Evolutionary conservation across 2,797 vertebrate species (phyloP).

Genomic region (Botia kubotai): DNA sequence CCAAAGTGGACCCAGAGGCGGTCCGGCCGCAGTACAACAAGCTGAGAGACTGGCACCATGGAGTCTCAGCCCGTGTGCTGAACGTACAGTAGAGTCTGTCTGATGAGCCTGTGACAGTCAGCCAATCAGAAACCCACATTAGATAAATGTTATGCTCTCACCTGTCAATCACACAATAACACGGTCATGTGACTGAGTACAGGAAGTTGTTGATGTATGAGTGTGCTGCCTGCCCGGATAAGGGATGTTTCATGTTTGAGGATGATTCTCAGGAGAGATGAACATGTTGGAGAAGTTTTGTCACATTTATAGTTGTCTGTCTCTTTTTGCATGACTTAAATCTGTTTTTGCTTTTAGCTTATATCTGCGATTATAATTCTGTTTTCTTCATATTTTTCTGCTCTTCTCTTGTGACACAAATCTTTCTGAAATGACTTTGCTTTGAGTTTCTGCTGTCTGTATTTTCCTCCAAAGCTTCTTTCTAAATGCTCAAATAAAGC

Average conservation of each 20-base stretch:
- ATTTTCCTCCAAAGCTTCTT: not conserved
- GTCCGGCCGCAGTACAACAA: slow-evolving; percentile 94
- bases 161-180: slow-evolving; percentile 1
- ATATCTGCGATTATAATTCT: not conserved
- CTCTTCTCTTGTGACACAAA: slow-evolving; percentile 6
- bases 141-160: not conserved
- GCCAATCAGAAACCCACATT: not conserved
- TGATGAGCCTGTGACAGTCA: not conserved
- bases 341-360: slow-evolving; percentile 9
- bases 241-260: not conserved
- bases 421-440: not conserved
- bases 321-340: slow-evolving; percentile 26
- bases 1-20: slow-evolving; percentile 88
- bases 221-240: not conserved
- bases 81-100: slow-evolving; percentile 84
- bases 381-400: not conserved
- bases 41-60: slow-evolving; percentile 98
- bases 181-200: not conserved
- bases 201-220: not conserved
- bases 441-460: slow-evolving; percentile 5
- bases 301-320: not conserved
- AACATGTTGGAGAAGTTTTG: not conserved
- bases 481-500: slow-evolving; percentile 53
- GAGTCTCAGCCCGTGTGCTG: slow-evolving; percentile 91
- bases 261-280: not conserved